Evolutionary conservation across 92 coral and sea anemone genomes (phyloP).

Genomic region (Palythoa grandiflora): DNA sequence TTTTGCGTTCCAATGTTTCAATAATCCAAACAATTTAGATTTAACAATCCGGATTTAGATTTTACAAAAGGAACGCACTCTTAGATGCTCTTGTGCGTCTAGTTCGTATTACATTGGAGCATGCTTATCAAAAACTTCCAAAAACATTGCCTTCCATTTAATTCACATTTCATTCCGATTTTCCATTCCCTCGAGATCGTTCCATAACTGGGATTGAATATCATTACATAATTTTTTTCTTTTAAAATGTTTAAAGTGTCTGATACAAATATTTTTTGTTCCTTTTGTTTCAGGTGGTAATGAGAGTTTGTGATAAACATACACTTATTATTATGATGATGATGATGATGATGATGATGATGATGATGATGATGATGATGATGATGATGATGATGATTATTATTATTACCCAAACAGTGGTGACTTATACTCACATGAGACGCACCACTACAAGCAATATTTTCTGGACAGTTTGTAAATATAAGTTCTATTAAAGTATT

Average conservation of each 20-base stretch:
- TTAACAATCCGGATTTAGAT: too few relatives aligned
- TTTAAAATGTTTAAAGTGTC: slow-evolving; percentile 50
- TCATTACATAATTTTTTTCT: slow-evolving; percentile 27
- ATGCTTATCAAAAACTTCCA: slow-evolving; percentile 32
- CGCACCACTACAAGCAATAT: slow-evolving; percentile 41
- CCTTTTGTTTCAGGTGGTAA: slow-evolving; percentile 36
- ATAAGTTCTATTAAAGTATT: slow-evolving; percentile 45
- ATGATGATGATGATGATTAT: too few relatives aligned
- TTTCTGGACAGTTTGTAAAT: slow-evolving; percentile 50
- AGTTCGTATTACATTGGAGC: slow-evolving; percentile 47
- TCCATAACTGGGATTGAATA: slow-evolving; percentile 34
- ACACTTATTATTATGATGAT: neutral
- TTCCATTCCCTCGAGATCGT: slow-evolving; percentile 20
- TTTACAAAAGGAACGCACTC: too few relatives aligned
- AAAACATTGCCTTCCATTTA: slow-evolving; percentile 54
- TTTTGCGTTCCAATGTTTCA: too few relatives aligned
- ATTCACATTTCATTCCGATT: slow-evolving; percentile 56
- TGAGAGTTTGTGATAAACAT: slow-evolving; percentile 42
- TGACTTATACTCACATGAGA: slow-evolving; percentile 51
- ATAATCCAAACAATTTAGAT: too few relatives aligned
- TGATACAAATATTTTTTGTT: slow-evolving; percentile 16
- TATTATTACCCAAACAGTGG: slow-evolving; percentile 3
- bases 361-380: too few relatives aligned
- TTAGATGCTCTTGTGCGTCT: slow-evolving; percentile 39
- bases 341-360: too few relatives aligned